phyloP scores from a whole-genome alignment of 2,888 invertebrate species.

The Callyntrura guangdongensis region DNA sequence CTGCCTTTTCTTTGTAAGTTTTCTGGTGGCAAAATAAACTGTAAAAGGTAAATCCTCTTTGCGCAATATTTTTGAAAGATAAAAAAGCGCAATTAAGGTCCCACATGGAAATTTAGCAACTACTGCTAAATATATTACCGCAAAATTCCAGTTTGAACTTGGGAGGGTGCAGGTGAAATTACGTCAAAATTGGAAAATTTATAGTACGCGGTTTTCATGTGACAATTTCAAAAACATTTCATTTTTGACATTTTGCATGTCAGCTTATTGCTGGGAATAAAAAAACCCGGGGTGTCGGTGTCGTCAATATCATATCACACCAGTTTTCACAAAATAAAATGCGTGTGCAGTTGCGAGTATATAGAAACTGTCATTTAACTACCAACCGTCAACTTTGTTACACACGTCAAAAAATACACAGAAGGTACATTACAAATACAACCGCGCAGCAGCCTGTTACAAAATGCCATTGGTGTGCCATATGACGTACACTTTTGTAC shows the following conservation, averaged over 20 bases:
- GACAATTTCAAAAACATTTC: background rate
- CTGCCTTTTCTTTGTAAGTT: background rate
- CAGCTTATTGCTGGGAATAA: no score
- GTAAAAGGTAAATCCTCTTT: background rate
- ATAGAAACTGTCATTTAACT: background rate
- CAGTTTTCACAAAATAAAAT: background rate
- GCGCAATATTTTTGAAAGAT: background rate
- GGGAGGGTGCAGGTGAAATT: background rate
- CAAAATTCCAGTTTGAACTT: conserved; percentile 12
- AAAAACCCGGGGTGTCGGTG: background rate
- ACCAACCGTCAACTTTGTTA: no score
- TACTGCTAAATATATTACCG: background rate
- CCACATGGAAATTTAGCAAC: conserved; percentile 30
- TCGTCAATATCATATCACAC: background rate
- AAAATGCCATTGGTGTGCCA: background rate
- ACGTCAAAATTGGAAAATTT: background rate
- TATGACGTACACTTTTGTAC: background rate
- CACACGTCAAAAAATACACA: no score
- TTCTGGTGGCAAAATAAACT: background rate
- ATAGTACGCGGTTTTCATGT: background rate
- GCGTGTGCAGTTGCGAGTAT: background rate
- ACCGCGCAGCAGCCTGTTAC: background rate
- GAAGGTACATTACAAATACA: no score
- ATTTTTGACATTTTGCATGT: no score
- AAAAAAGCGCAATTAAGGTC: conserved; percentile 40